A percentile compares a stretch with the other conserved stretches of the same genome.
Evolutionary conservation across 2,888 invertebrate species (phyloP).

Genomic region (Phyto melanocephala): DNA sequence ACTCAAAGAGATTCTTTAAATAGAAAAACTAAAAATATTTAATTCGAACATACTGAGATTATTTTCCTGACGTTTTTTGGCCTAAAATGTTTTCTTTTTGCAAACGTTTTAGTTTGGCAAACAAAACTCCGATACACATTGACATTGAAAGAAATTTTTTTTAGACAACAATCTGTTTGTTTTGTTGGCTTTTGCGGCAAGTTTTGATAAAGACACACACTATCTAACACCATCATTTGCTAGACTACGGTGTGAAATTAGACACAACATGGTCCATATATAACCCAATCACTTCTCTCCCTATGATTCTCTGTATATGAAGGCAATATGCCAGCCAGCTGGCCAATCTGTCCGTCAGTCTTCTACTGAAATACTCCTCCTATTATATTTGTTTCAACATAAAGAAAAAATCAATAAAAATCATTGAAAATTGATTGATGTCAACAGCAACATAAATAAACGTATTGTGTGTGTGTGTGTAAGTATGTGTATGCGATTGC

Average conservation of each 20-base stretch:
- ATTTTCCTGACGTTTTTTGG: not conserved
- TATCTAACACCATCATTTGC: too few species aligned
- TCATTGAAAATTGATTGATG: slow-evolving; percentile 53
- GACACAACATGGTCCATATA: too few species aligned
- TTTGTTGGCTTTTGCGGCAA: too few species aligned
- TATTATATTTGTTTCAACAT: slow-evolving; percentile 15
- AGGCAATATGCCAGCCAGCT: not conserved
- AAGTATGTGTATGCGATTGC: not conserved
- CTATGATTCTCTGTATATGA: too few species aligned
- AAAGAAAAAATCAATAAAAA: slow-evolving; percentile 39
- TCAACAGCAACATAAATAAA: slow-evolving; percentile 42
- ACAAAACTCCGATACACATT: not conserved
- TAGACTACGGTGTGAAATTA: too few species aligned
- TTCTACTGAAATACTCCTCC: not conserved
- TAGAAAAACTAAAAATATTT: not conserved
- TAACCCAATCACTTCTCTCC: not conserved
- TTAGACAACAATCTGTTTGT: too few species aligned
- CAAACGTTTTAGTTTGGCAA: slow-evolving; percentile 17
- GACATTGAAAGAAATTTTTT: slow-evolving; percentile 5
- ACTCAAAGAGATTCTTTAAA: not conserved
- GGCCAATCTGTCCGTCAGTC: not conserved
- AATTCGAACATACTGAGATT: not conserved
- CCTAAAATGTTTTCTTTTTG: not conserved
- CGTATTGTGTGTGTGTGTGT: not conserved
- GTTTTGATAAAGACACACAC: too few species aligned